A percentile compares a stretch with the other conserved stretches of the same genome.
Evolutionary conservation across 1,140 invertebrate species (phyloP).

Genomic region (Cydia amplana): DNA sequence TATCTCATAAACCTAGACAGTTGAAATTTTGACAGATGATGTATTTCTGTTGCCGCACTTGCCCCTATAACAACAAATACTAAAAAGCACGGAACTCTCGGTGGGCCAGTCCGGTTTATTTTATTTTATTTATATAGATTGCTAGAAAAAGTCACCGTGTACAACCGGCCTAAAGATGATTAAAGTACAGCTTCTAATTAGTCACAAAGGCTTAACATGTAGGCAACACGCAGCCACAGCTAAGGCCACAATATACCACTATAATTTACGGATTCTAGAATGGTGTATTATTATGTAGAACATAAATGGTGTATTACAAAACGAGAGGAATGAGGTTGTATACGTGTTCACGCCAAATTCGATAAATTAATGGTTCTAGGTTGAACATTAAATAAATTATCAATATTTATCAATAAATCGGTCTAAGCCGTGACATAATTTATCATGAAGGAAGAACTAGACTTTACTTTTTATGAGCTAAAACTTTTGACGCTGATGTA

Average conservation of each 20-base stretch:
- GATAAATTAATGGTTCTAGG: background rate
- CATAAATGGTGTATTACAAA: slow-evolving; percentile 13
- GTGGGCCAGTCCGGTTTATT: too few relatives aligned
- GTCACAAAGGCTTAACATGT: slow-evolving; percentile 34
- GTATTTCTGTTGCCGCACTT: too few relatives aligned
- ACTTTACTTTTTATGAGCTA: too few relatives aligned
- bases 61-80: too few relatives aligned
- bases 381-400: slow-evolving; percentile 3
- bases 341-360: slow-evolving; percentile 2
- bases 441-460: too few relatives aligned
- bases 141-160: background rate
- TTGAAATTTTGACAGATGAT: too few relatives aligned
- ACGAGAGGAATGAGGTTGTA: background rate
- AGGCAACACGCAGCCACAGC: slow-evolving; percentile 9
- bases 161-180: background rate
- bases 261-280: slow-evolving; percentile 17
- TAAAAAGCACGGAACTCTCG: too few relatives aligned
- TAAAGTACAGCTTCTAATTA: slow-evolving; percentile 21
- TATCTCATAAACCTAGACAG: too few relatives aligned
- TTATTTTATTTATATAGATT: too few relatives aligned
- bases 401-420: slow-evolving; percentile 12
- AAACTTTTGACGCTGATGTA: too few relatives aligned
- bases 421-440: too few relatives aligned
- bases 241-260: slow-evolving; percentile 6
- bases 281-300: background rate